phyloP scores from a whole-genome alignment of 2,888 invertebrate genomes.

The Macrosoma leucophasiata region DNA sequence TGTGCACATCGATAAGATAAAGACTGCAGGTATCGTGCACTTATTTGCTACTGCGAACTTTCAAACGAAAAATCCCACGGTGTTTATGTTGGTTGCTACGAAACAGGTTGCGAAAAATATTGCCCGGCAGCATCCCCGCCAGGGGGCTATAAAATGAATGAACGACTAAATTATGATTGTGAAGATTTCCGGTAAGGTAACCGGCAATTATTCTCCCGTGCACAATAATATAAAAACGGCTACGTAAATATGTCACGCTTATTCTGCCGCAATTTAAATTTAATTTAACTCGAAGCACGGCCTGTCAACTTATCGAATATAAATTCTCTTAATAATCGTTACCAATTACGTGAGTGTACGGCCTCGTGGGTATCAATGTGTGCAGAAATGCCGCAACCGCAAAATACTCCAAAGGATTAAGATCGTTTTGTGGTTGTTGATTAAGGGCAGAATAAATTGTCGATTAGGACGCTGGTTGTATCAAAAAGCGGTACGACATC shows the following conservation, averaged over 20 bases:
- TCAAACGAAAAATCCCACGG: too few relatives aligned
- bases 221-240: conserved; percentile 33
- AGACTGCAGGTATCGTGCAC: conserved; percentile 20
- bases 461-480: conserved; percentile 43
- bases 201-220: conserved; percentile 26
- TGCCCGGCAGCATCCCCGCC: conserved; percentile 7
- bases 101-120: too few relatives aligned
- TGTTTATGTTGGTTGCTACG: too few relatives aligned
- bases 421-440: conserved; percentile 50
- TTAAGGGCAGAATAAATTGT: conserved; percentile 57
- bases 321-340: conserved; percentile 67
- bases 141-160: conserved; percentile 9
- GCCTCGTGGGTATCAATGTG: conserved; percentile 51
- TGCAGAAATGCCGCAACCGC: conserved; percentile 40
- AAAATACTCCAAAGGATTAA: conserved; percentile 48
- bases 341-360: conserved; percentile 64
- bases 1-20: conserved; percentile 37
- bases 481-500: conserved; percentile 34
- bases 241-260: conserved; percentile 51
- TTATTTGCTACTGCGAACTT: neutral
- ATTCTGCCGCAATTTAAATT: conserved; percentile 47
- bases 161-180: conserved; percentile 14
- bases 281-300: conserved; percentile 51
- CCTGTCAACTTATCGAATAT: conserved; percentile 64
- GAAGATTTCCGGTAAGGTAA: conserved; percentile 23